phyloP scores from a whole-genome alignment of 2,797 vertebrate species.

The Bryconaethiops microstoma region DNA sequence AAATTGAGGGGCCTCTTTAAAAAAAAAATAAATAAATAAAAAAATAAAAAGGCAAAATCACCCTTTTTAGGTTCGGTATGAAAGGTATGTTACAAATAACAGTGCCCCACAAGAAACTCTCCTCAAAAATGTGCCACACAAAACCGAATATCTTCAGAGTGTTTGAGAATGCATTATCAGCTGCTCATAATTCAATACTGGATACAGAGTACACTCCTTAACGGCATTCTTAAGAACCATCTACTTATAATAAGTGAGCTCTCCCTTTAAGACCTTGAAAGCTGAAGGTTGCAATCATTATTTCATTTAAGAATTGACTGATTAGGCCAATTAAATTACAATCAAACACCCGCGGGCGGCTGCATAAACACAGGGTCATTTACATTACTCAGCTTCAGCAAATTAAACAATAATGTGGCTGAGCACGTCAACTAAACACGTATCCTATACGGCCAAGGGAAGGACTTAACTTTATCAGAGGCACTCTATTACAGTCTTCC shows the following conservation, averaged over 20 bases:
- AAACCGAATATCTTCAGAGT: background rate
- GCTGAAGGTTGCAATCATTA: slow-evolving; percentile 39
- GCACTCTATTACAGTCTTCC: background rate
- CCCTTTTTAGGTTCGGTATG: background rate
- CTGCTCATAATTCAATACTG: background rate
- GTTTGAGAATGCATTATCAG: background rate
- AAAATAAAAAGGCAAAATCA: background rate
- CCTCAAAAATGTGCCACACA: background rate
- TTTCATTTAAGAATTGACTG: slow-evolving; percentile 39
- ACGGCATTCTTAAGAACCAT: background rate
- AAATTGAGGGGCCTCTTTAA: background rate
- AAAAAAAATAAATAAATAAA: no score
- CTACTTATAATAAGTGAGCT: background rate
- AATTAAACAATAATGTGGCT: slow-evolving; percentile 48
- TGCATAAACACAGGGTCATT: slow-evolving; percentile 43
- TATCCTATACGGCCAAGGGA: background rate
- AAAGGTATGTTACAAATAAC: background rate
- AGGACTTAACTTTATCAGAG: background rate
- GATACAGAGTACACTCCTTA: background rate
- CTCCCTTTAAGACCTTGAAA: slow-evolving; percentile 32
- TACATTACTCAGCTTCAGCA: slow-evolving; percentile 40
- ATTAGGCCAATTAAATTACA: slow-evolving; percentile 46
- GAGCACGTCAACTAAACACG: slow-evolving; percentile 17
- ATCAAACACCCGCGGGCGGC: slow-evolving; percentile 32
- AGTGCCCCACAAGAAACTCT: background rate